These are phyloP conservation scores for Tenthredo notha DNA, from an alignment of 2,888 invertebrate genomes.

Conservation along the genomic window DNA sequence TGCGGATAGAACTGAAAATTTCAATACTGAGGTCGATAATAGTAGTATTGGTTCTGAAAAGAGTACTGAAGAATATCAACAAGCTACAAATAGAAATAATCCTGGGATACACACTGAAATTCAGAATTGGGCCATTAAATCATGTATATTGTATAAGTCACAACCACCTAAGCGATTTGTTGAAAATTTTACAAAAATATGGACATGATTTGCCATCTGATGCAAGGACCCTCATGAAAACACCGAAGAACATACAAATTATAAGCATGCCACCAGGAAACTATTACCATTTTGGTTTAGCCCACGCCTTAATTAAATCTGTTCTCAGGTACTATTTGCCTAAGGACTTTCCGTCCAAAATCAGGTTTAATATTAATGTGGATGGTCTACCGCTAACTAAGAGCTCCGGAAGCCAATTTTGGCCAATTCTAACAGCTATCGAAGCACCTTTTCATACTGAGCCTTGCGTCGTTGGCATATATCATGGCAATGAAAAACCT, in stretches of 20 bases:
- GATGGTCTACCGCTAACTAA: slow-evolving; percentile 61
- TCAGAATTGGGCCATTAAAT: slow-evolving; percentile 34
- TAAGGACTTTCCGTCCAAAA: slow-evolving; percentile 28
- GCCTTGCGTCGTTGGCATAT: slow-evolving; percentile 56
- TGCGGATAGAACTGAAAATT: slow-evolving; percentile 14
- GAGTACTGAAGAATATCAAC: slow-evolving; percentile 2
- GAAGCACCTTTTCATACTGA: slow-evolving; percentile 50
- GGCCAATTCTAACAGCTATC: slow-evolving; percentile 58
- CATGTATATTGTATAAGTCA: slow-evolving; percentile 24
- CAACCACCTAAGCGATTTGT: slow-evolving; percentile 26
- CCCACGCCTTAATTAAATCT: slow-evolving; percentile 47
- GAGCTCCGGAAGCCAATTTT: slow-evolving; percentile 62
- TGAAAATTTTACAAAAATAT: slow-evolving; percentile 20
- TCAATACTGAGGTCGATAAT: background rate
- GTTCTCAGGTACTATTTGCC: slow-evolving; percentile 33
- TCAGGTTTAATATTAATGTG: slow-evolving; percentile 57
- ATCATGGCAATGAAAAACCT: slow-evolving; percentile 60
- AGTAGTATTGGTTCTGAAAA: background rate
- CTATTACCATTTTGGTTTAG: slow-evolving; percentile 54
- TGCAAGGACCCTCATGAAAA: slow-evolving; percentile 52
- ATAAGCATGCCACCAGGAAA: slow-evolving; percentile 34
- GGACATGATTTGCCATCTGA: slow-evolving; percentile 45
- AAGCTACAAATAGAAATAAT: background rate
- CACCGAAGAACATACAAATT: slow-evolving; percentile 48
- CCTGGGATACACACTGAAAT: slow-evolving; percentile 21